phyloP scores from a whole-genome alignment of 2,113 vertebrate genomes.

The Centrocercus urophasianus region DNA sequence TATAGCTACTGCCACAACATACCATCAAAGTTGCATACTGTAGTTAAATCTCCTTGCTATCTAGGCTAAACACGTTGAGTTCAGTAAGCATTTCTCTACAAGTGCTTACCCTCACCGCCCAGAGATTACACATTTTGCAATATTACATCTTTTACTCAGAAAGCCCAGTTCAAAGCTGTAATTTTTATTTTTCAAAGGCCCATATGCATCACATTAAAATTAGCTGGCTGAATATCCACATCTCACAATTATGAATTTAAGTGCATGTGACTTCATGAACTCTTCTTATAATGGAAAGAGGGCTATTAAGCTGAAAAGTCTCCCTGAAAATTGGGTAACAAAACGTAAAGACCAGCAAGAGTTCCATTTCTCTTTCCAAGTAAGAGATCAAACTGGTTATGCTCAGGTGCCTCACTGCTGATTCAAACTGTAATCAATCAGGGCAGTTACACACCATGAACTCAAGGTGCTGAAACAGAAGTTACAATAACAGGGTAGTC shows the following conservation, averaged over 20 bases:
- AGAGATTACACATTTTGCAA: conserved; percentile 50
- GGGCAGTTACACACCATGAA: not conserved
- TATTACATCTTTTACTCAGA: conserved; percentile 30
- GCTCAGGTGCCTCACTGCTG: not conserved
- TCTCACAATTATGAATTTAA: not conserved
- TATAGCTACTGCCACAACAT: conserved; percentile 48
- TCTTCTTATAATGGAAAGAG: not conserved
- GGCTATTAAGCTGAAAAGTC: not conserved
- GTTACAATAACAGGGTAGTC: not conserved
- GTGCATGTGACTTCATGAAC: not conserved
- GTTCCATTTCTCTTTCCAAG: not conserved
- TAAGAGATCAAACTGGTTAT: not conserved
- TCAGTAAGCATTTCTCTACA: conserved; percentile 22
- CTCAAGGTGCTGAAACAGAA: not conserved
- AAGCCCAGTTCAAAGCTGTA: conserved; percentile 29
- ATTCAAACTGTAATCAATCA: not conserved
- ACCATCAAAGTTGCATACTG: not conserved
- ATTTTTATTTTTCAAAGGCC: conserved; percentile 36
- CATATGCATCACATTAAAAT: conserved; percentile 16
- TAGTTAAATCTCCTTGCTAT: conserved; percentile 33
- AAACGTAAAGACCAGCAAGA: not conserved
- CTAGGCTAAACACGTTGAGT: conserved; percentile 47
- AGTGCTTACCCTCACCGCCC: not conserved
- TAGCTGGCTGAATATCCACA: not conserved
- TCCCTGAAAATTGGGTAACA: not conserved